Percentiles rank a stretch among this genome's conserved stretches.
These are phyloP conservation scores for Suncus etruscus DNA, from an alignment of 2,113 vertebrate species.

Conservation along the genomic window DNA sequence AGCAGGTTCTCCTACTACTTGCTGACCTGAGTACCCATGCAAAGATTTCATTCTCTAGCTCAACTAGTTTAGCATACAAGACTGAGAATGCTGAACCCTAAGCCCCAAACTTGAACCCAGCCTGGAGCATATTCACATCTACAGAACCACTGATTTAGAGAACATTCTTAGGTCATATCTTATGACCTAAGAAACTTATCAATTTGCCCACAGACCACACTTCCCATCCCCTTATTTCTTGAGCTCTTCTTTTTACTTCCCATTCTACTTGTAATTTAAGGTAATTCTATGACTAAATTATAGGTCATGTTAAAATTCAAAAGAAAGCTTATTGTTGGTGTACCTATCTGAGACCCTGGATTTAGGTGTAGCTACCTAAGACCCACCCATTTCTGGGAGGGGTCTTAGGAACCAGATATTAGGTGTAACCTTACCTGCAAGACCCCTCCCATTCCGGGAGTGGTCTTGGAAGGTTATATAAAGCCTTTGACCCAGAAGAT, in stretches of 20 bases:
- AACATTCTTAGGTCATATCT: not conserved
- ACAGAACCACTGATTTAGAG: not conserved
- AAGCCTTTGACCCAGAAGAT: too few species aligned
- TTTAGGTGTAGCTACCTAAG: too few species aligned
- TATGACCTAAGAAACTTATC: not conserved
- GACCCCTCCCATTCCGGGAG: too few species aligned
- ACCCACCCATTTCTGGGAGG: too few species aligned
- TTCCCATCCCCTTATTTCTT: not conserved
- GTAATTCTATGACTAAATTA: conserved; percentile 30
- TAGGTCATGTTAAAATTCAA: conserved; percentile 41
- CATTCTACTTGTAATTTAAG: conserved; percentile 31
- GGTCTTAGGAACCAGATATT: too few species aligned
- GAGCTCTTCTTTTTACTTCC: not conserved
- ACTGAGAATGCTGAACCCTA: not conserved
- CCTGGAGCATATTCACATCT: not conserved
- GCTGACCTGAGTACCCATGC: not conserved
- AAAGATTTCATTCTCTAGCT: not conserved
- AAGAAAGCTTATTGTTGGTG: too few species aligned
- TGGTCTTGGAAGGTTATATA: too few species aligned
- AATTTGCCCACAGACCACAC: not conserved
- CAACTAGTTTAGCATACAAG: not conserved
- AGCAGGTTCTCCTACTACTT: not conserved
- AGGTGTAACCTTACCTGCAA: too few species aligned
- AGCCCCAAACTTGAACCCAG: not conserved
- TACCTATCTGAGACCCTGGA: too few species aligned